Evolutionary conservation across 2,113 vertebrate genomes (phyloP).

Genomic region (Solenodon paradoxus): DNA sequence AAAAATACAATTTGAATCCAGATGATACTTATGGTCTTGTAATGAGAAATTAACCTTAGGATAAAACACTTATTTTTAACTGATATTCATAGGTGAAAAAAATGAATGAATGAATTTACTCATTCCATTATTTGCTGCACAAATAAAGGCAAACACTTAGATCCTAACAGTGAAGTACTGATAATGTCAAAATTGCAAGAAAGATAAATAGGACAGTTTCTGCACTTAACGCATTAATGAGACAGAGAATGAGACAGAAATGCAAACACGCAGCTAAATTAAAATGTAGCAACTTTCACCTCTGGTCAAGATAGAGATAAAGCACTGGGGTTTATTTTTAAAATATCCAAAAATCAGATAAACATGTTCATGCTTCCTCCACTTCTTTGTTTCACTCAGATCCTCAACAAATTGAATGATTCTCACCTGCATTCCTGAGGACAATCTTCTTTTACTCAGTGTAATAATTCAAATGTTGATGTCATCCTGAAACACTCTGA

Average conservation of each 20-base stretch:
- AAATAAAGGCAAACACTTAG: not conserved
- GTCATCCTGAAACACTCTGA: not conserved
- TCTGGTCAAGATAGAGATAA: not conserved
- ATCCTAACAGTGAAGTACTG: not conserved
- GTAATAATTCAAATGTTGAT: not conserved
- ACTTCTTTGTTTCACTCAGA: not conserved
- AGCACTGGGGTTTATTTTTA: not conserved
- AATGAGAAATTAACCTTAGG: not conserved
- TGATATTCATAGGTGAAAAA: not conserved
- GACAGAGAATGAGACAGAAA: not conserved
- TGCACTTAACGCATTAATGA: not conserved
- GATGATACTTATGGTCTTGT: not conserved
- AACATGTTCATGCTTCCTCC: not conserved
- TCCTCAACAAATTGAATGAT: not conserved
- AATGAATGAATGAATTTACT: not conserved
- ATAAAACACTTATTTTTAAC: not conserved
- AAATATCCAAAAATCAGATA: not conserved
- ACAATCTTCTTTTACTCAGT: not conserved
- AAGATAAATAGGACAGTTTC: not conserved
- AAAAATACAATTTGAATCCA: not conserved
- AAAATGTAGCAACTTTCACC: not conserved
- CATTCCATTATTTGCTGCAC: not conserved
- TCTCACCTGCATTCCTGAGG: not conserved
- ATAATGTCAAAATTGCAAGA: not conserved
- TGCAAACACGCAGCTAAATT: not conserved